phyloP scores from a whole-genome alignment of 2,113 vertebrate genomes.

The Phoenicopterus ruber region DNA sequence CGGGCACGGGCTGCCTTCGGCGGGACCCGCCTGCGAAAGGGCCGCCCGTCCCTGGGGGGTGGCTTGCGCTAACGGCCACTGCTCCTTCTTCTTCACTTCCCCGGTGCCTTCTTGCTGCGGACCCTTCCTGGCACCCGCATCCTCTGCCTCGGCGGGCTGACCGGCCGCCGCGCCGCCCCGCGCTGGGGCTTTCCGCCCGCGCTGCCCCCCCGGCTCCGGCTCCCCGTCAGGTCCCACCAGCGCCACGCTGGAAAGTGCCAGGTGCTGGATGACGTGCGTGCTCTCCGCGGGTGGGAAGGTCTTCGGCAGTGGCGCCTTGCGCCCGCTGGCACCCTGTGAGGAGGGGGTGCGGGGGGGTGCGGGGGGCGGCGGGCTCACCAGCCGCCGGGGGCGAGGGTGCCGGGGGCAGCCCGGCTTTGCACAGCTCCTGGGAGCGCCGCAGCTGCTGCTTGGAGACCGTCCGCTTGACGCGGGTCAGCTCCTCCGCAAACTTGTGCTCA shows the following conservation, averaged over 20 bases:
- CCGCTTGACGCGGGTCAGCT: constrained; percentile 91
- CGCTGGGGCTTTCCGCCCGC: constrained; percentile 35
- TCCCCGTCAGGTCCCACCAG: constrained; percentile 63
- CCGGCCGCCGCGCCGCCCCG: constrained; percentile 6
- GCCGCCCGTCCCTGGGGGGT: background rate
- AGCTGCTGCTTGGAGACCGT: constrained; percentile 82
- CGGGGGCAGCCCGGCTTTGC: constrained; percentile 67
- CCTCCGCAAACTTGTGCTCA: constrained; percentile 91
- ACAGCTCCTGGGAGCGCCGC: constrained; percentile 78
- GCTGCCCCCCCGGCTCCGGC: constrained; percentile 34
- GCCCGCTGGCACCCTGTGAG: background rate
- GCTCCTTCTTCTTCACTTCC: constrained; percentile 64
- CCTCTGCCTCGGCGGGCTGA: constrained; percentile 41
- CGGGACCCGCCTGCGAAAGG: background rate
- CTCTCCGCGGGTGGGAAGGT: background rate
- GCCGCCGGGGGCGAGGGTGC: constrained; percentile 69
- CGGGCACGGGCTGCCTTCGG: background rate
- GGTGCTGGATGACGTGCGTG: constrained; percentile 48
- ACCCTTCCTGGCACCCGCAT: constrained; percentile 54
- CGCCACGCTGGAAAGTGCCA: constrained; percentile 53
- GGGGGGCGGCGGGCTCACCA: constrained; percentile 53
- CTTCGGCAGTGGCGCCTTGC: background rate
- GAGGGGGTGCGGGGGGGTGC: constrained; percentile 1
- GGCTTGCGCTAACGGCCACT: constrained; percentile 20
- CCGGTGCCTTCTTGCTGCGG: background rate